Conservation (phyloP, 2,888 invertebrate genomes). For the Sthenelais limicola region DNA sequence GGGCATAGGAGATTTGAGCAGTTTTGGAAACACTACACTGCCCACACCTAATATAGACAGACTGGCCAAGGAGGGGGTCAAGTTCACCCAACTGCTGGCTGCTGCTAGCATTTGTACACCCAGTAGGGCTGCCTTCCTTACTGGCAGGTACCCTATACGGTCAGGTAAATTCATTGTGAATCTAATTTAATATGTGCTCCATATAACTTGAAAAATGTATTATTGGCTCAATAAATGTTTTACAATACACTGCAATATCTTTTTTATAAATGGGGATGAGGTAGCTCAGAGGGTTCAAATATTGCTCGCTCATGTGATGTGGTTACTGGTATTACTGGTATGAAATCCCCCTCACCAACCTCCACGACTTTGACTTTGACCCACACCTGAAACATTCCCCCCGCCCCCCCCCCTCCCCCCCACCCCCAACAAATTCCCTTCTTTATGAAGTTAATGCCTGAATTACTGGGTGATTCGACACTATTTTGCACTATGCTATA, state of each 20-base stretch:
- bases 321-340: conserved; percentile 73
- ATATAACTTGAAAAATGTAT: neutral
- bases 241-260: too few relatives aligned
- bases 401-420: too few relatives aligned
- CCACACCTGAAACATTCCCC: too few relatives aligned
- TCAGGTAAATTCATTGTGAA: too few relatives aligned
- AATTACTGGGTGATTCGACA: too few relatives aligned
- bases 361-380: conserved; percentile 67
- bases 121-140: conserved; percentile 74
- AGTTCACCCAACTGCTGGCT: conserved; percentile 73
- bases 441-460: too few relatives aligned
- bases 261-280: too few relatives aligned
- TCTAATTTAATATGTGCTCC: neutral
- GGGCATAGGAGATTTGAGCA: conserved; percentile 73
- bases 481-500: too few relatives aligned
- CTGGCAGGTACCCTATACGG: conserved; percentile 71
- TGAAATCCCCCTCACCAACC: conserved; percentile 70
- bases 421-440: too few relatives aligned
- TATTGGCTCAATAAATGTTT: neutral
- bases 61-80: conserved; percentile 71
- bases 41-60: conserved; percentile 72
- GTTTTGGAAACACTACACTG: conserved; percentile 73
- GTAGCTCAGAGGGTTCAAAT: too few relatives aligned
- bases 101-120: conserved; percentile 74
- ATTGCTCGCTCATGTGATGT: too few relatives aligned